Conservation (phyloP, 2,113 vertebrate species). For the Origma solitaria region DNA sequence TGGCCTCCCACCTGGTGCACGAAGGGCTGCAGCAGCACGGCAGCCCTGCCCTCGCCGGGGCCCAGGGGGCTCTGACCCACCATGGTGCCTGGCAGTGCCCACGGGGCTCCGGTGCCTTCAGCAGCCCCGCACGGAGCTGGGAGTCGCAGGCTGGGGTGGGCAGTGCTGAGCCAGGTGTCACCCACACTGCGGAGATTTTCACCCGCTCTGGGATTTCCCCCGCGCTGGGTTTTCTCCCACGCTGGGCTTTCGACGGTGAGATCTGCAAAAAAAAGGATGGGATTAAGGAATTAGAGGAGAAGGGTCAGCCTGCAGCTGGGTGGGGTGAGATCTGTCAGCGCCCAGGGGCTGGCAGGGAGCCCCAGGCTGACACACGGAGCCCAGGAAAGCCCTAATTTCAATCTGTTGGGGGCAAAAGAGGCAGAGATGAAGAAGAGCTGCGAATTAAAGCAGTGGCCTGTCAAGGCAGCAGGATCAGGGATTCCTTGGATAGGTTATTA, state of each 20-base stretch:
- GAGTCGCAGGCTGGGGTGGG: accelerated
- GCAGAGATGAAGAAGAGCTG: neutral
- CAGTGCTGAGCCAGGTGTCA: accelerated
- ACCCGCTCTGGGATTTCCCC: neutral
- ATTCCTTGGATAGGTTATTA: constrained; percentile 12
- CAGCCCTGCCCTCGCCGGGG: neutral
- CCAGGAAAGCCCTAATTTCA: neutral
- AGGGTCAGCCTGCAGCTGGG: neutral
- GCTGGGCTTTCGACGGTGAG: accelerated
- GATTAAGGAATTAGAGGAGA: neutral
- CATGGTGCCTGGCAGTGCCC: constrained; percentile 18
- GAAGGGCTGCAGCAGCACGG: constrained; percentile 72
- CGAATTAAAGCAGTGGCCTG: neutral
- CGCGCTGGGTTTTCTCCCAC: accelerated
- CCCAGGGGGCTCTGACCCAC: constrained; percentile 60
- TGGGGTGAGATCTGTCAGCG: neutral
- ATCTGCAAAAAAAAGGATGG: neutral
- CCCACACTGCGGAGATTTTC: accelerated
- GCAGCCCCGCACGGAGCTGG: accelerated
- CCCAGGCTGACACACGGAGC: neutral
- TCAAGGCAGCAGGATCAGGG: neutral
- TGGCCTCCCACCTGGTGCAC: constrained; percentile 79
- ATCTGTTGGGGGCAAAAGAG: neutral
- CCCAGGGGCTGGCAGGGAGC: neutral
- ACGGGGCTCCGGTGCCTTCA: accelerated